A percentile compares a stretch with the other conserved stretches of the same genome.
These are phyloP conservation scores for Zophobas morio DNA, from an alignment of 1,140 invertebrate species.

Conservation along the genomic window DNA sequence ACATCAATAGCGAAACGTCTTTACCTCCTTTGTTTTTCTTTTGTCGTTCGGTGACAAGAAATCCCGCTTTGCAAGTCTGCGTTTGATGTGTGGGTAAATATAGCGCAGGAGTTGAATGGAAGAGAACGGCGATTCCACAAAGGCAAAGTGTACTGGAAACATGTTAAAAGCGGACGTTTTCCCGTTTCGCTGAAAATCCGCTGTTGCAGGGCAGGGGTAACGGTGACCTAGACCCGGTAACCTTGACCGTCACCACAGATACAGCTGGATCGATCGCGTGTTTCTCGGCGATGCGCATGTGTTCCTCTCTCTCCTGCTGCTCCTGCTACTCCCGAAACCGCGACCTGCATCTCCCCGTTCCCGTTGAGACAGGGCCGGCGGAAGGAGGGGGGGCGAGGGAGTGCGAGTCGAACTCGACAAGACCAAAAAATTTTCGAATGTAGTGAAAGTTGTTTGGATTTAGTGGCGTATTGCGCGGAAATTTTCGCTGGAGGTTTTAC, in stretches of 20 bases:
- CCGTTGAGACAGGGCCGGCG: background rate
- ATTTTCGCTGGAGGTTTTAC: no score
- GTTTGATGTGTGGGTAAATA: slow-evolving; percentile 13
- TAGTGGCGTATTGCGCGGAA: no score
- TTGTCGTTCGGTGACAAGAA: background rate
- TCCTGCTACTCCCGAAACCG: slow-evolving; percentile 7
- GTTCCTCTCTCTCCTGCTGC: slow-evolving; percentile 9
- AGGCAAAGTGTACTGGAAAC: background rate
- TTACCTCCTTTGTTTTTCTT: background rate
- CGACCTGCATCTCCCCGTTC: slow-evolving; percentile 40
- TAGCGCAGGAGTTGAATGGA: slow-evolving; percentile 11
- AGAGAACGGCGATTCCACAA: slow-evolving; percentile 5
- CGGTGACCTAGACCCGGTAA: slow-evolving; percentile 59
- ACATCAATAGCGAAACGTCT: no score
- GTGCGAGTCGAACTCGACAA: no score
- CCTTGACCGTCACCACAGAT: slow-evolving; percentile 63
- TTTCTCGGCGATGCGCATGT: slow-evolving; percentile 26
- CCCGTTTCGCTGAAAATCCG: slow-evolving; percentile 19
- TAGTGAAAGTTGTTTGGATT: no score
- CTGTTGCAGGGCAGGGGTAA: slow-evolving; percentile 21
- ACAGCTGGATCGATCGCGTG: slow-evolving; percentile 63
- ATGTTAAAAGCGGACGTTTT: slow-evolving; percentile 33
- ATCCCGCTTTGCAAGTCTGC: background rate
- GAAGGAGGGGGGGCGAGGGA: no score
- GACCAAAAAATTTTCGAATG: no score